Base-by-base conservation (phyloP, 2,797 vertebrate genomes). In the Danio jaintianensis region DNA sequence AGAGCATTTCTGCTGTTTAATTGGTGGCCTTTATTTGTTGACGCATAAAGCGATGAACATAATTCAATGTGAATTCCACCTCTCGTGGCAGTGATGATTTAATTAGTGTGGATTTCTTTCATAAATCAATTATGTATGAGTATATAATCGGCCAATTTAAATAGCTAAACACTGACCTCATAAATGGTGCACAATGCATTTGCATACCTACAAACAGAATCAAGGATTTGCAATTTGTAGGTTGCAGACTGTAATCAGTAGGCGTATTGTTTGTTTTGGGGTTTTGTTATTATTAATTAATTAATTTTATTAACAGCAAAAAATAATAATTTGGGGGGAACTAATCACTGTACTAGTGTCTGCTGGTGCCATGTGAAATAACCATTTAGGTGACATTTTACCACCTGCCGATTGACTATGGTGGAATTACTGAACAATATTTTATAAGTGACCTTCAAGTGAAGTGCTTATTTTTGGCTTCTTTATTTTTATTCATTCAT, bases 1-100 rank as follows among this genome's bases (percentile, higher is more conserved):
- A 82, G 85, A 83, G 82, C 56, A 80, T 85, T 45, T 47, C 84
- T 81, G 80, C 82, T 80, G 84, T 84, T 90, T 89, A 89, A 90
- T 87, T 85, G 79, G 42, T 8, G 78, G 1, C 82, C 66, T 86
- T 89, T 86, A 84, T 89, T 89, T 87, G 72, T 86, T 80, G 78
- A 64, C 87, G 83, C 83, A 12, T 36, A 75, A 80, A 73, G 83
- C 87, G 87, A 89, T 78, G 84, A 89, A 86, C 81, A 84, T 74
- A 53, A 86, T 87, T 81, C 86, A 91, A 87, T 88, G 80, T 86
- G 85, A 80, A 6, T 68, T 58, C 80, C 55, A 1, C 11, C 79
- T 12, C 8, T 67, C 67, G 63, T 47, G 62, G 42, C 52, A 13
- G 50, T 47, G 22, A 82, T 52, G 79, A 70, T 89, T 87, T 88